Percentiles rank a stretch among this genome's conserved stretches.
phyloP scores from a whole-genome alignment of 2,888 invertebrate genomes.

The Glyphotaelius pellucidus region DNA sequence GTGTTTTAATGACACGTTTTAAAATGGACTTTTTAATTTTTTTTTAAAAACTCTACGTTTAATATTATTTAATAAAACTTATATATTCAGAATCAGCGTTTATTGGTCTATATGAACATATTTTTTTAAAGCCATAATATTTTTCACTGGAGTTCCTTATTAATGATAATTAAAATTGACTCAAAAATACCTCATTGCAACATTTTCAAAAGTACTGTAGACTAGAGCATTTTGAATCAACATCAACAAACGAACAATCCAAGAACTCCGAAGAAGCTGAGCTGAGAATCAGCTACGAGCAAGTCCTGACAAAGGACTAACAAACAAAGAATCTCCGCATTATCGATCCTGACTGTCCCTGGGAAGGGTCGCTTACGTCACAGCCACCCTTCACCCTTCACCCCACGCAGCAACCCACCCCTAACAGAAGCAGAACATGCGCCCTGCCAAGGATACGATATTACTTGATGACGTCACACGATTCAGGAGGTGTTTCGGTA shows the following conservation, averaged over 20 bases:
- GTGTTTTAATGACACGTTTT: too few relatives aligned
- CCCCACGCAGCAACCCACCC: neutral
- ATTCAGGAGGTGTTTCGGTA: slow-evolving; percentile 30
- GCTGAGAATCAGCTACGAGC: neutral
- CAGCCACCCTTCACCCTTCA: neutral
- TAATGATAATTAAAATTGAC: too few relatives aligned
- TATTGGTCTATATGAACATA: too few relatives aligned
- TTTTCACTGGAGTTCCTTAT: too few relatives aligned
- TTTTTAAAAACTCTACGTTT: too few relatives aligned
- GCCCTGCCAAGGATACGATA: slow-evolving; percentile 40
- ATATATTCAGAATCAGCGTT: too few relatives aligned
- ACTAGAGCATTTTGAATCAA: neutral
- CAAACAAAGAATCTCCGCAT: slow-evolving; percentile 33
- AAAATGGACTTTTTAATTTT: too few relatives aligned
- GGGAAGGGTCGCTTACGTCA: slow-evolving; percentile 49
- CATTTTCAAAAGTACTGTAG: neutral
- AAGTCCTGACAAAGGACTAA: slow-evolving; percentile 14
- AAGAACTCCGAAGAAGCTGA: neutral
- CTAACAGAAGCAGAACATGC: neutral
- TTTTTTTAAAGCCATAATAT: too few relatives aligned
- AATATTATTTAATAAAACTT: too few relatives aligned
- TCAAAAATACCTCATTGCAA: neutral
- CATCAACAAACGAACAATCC: too few relatives aligned
- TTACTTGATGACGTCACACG: slow-evolving; percentile 53
- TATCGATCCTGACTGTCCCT: slow-evolving; percentile 24